Evolutionary conservation across 2,113 vertebrate genomes (phyloP).

Genomic region (Rhea pennata): DNA sequence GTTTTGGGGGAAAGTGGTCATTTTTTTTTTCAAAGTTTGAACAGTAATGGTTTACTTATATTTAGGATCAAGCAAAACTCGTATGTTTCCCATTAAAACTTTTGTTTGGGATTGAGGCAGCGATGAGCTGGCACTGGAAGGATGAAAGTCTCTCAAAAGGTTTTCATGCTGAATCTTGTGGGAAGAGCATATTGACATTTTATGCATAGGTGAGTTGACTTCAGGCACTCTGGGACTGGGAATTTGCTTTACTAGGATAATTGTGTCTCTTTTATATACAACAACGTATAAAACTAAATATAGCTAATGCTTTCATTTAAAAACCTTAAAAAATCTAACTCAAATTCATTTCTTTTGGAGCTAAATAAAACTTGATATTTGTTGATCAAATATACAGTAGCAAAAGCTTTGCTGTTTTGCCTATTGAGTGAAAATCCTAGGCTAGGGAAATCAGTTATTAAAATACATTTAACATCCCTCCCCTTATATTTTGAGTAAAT

Average conservation of each 20-base stretch:
- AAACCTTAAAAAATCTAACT: background rate
- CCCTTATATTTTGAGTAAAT: background rate
- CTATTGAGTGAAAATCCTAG: background rate
- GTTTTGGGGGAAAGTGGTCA: background rate
- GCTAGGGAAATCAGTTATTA: background rate
- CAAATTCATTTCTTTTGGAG: background rate
- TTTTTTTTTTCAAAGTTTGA: background rate
- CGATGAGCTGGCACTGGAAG: background rate
- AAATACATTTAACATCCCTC: background rate
- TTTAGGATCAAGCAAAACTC: background rate
- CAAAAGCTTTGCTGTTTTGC: background rate
- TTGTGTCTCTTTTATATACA: background rate
- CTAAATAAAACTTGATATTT: background rate
- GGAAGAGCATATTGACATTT: background rate
- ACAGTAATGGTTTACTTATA: background rate
- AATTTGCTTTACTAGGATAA: background rate
- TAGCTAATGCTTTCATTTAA: background rate
- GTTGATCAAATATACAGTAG: background rate
- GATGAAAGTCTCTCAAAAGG: background rate
- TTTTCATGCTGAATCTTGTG: background rate
- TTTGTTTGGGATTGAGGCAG: background rate
- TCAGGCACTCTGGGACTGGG: background rate
- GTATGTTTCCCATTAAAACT: background rate
- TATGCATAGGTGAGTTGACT: background rate
- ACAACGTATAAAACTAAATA: background rate